Evolutionary conservation across 2,888 invertebrate genomes (phyloP).

Genomic region (Chorisops tibialis): DNA sequence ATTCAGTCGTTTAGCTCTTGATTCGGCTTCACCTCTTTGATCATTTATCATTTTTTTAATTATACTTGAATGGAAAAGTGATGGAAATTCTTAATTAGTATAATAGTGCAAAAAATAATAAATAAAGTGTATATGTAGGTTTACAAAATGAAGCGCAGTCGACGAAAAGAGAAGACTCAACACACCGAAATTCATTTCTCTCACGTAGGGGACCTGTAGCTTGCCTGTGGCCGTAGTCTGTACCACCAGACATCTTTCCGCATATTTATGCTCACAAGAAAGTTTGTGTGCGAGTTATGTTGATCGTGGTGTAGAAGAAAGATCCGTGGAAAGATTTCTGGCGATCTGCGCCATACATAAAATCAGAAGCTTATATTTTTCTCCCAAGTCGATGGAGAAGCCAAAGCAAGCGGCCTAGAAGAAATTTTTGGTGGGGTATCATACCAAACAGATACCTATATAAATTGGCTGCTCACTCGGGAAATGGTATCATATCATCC

Average conservation of each 20-base stretch:
- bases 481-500: slow-evolving; percentile 55
- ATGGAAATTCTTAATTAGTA: too few species aligned
- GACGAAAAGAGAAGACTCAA: too few species aligned
- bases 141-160: too few species aligned
- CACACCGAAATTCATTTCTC: too few species aligned
- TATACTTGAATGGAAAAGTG: too few species aligned
- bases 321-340: slow-evolving; percentile 7
- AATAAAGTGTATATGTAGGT: too few species aligned
- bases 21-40: too few species aligned
- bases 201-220: neutral
- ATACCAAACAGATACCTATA: slow-evolving; percentile 45
- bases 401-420: slow-evolving; percentile 28
- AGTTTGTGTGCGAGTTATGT: slow-evolving; percentile 1
- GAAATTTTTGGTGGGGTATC: slow-evolving; percentile 36
- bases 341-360: slow-evolving; percentile 3
- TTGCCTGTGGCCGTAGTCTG: slow-evolving; percentile 8
- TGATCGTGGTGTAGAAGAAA: neutral
- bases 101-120: too few species aligned
- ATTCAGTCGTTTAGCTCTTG: too few species aligned
- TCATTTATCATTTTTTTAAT: too few species aligned
- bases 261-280: slow-evolving; percentile 3
- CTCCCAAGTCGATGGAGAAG: slow-evolving; percentile 13
- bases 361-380: slow-evolving; percentile 26
- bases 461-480: slow-evolving; percentile 53
- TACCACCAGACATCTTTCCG: neutral